Base-by-base conservation (phyloP, 2,113 vertebrate genomes). In the Aspidoscelis tigris region DNA sequence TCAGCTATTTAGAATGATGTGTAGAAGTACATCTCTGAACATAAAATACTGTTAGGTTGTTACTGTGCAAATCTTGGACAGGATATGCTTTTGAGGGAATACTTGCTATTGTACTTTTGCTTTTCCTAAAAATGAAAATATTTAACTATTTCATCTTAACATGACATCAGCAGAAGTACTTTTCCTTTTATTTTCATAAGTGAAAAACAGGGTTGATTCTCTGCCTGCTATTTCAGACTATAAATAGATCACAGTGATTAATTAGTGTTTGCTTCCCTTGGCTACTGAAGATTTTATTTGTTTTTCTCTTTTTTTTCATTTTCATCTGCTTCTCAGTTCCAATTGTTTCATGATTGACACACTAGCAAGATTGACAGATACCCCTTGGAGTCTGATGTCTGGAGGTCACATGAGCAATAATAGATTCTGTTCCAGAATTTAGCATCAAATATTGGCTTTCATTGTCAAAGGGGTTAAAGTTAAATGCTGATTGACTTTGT, bases 361-460 rank as follows among this genome's bases (percentile, higher is more conserved):
- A 78, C 91, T 80, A 89, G 61, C 89, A 88, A 94, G 93, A 95
- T 94, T 95, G 94, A 93, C 94, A 95, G 91, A 90, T 93, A 94
- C 89, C 89, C 92, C 92, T 93, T 92, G 90, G 90, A 91, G 92
- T 87, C 87, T 94, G 89, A 90, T 93, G 90, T 93, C 92, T 93
- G 87, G 91, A 93, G 91, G 94, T 94, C 90, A 87, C 92, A 89
- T 84, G 92, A 94, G 92, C 90, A 94, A 92, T 94, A 94, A 94
- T 94, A 92, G 91, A 90, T 94, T 94, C 92, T 94, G 87, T 89
- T 89, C 88, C 87, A 90, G 92, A 93, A 93, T 94, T 93, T 91
- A 94, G 91, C 90, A 90, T 94, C 91, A 93, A 83, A 94, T 94
- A 93, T 89, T 94, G 93, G 93, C 88, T 94, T 94, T 94, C 94